phyloP scores from a whole-genome alignment of 2,113 vertebrate species.

The Halichoerus grypus region DNA sequence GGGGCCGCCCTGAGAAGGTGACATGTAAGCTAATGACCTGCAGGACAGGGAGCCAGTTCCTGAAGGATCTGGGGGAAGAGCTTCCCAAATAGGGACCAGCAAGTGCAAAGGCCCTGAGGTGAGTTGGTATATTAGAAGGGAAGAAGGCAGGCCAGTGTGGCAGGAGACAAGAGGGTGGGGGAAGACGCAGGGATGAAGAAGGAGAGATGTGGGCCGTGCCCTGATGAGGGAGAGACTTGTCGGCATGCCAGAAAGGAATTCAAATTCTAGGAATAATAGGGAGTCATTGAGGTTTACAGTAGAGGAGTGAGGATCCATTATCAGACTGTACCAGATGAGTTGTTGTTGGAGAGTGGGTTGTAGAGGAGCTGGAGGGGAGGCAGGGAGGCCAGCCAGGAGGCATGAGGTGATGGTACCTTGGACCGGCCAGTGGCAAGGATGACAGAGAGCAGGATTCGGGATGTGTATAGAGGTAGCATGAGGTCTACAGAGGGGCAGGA shows the following conservation, averaged over 20 bases:
- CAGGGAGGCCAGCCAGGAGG: neutral
- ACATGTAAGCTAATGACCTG: neutral
- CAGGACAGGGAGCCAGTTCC: neutral
- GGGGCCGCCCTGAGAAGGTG: neutral
- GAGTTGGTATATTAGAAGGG: neutral
- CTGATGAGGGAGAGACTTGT: neutral
- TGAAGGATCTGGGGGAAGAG: neutral
- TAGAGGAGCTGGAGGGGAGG: neutral
- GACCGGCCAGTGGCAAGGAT: neutral
- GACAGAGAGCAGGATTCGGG: accelerated
- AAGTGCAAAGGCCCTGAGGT: conserved; percentile 47
- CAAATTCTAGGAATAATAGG: neutral
- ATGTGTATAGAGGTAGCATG: neutral
- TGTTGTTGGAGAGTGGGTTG: neutral
- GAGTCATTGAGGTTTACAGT: neutral
- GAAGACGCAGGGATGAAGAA: accelerated
- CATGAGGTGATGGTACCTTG: neutral
- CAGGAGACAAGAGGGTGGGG: neutral
- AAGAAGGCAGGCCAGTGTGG: neutral
- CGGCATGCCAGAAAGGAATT: neutral
- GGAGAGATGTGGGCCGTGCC: neutral
- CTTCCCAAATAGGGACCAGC: neutral
- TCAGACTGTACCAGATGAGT: neutral
- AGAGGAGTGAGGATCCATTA: neutral
- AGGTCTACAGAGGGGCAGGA: neutral